phyloP scores from a whole-genome alignment of 2,888 invertebrate genomes.

The Ctena decussata region DNA sequence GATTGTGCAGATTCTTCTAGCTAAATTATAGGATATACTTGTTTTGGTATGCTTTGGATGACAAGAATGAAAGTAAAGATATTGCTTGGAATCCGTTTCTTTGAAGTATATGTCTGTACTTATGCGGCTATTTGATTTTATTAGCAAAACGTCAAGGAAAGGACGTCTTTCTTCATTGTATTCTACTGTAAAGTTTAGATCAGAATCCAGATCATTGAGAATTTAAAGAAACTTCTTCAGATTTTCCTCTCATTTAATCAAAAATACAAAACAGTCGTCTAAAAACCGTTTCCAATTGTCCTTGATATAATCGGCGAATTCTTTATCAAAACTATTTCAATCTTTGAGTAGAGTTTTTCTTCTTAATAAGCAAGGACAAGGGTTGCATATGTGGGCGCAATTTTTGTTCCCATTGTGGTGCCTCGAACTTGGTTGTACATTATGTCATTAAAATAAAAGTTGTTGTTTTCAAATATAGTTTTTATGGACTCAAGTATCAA shows the following conservation, averaged over 20 bases:
- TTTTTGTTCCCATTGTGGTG: background rate
- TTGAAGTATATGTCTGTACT: background rate
- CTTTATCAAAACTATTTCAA: background rate
- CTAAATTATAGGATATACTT: background rate
- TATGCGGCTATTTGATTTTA: background rate
- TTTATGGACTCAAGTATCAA: background rate
- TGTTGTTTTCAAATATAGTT: background rate
- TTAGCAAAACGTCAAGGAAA: background rate
- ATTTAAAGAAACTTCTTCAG: background rate
- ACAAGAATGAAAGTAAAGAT: background rate
- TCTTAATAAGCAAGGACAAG: background rate
- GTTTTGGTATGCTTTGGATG: background rate
- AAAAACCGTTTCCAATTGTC: background rate
- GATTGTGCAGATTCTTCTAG: background rate
- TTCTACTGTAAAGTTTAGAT: conserved; percentile 15
- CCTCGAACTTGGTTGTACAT: background rate
- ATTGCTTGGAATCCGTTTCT: background rate
- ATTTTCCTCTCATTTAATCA: background rate
- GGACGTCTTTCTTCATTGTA: conserved; percentile 1
- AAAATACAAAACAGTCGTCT: conserved; percentile 34
- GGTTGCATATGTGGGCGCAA: background rate
- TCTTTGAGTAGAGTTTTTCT: background rate
- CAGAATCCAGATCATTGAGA: background rate
- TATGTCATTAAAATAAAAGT: background rate
- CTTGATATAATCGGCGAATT: background rate